A percentile compares a stretch with the other conserved stretches of the same genome.
phyloP scores from a whole-genome alignment of 2,113 vertebrate genomes.

The Ailuropoda melanoleuca region DNA sequence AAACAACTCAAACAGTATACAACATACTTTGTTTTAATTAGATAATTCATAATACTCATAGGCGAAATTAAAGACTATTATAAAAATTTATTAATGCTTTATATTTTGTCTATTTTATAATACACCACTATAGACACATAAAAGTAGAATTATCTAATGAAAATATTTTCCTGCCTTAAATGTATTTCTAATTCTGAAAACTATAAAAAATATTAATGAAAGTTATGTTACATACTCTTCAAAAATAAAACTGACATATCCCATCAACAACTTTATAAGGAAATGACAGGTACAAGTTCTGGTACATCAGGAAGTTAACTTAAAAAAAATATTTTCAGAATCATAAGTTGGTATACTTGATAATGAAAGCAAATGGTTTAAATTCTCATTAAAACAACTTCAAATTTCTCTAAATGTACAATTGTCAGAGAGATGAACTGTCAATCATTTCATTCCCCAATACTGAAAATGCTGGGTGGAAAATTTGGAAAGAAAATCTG shows the following conservation, averaged over 20 bases:
- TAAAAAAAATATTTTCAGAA: constrained; percentile 35
- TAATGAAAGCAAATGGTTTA: constrained; percentile 40
- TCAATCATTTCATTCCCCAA: constrained; percentile 6
- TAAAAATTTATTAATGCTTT: constrained; percentile 58
- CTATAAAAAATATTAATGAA: constrained; percentile 60
- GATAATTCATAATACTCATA: constrained; percentile 37
- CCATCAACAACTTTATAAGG: constrained; percentile 14
- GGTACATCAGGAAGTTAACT: constrained; percentile 16
- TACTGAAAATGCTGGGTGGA: constrained; percentile 3
- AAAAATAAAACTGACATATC: constrained; percentile 46
- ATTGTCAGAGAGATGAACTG: constrained; percentile 40
- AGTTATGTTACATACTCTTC: constrained; percentile 45
- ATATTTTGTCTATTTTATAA: constrained; percentile 60
- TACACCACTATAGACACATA: constrained; percentile 34
- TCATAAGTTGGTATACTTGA: constrained; percentile 17
- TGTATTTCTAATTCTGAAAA: constrained; percentile 54
- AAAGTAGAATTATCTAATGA: constrained; percentile 46
- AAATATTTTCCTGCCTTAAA: constrained; percentile 48
- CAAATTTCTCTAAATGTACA: constrained; percentile 40
- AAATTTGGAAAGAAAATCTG: constrained; percentile 36
- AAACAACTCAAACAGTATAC: constrained; percentile 64
- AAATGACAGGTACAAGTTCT: constrained; percentile 28
- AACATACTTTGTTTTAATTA: constrained; percentile 60
- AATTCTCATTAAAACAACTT: constrained; percentile 56
- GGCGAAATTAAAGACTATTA: constrained; percentile 54